Evolutionary conservation across 2,113 vertebrate genomes (phyloP).

Genomic region (Malurus cyaneus): DNA sequence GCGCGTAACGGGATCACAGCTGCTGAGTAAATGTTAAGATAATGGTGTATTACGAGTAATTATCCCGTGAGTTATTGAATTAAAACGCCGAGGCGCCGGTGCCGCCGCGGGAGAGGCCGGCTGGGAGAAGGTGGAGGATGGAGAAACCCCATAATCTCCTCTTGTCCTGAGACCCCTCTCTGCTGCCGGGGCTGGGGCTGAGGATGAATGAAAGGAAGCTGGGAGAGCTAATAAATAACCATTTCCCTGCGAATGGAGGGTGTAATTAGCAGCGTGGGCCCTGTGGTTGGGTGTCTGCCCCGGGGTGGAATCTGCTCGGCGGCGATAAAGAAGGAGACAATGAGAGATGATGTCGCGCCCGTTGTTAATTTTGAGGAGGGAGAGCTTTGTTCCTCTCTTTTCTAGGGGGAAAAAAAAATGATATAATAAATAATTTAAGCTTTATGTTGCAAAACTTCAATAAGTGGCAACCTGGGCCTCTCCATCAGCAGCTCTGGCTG

Average conservation of each 20-base stretch:
- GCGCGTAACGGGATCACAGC: conserved; percentile 53
- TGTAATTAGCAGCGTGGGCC: conserved; percentile 59
- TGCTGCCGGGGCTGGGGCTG: not conserved
- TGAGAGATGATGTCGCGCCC: conserved; percentile 4
- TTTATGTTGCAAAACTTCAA: conserved; percentile 25
- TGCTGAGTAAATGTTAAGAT: conserved; percentile 67
- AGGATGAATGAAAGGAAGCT: conserved; percentile 58
- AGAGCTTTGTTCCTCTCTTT: not conserved
- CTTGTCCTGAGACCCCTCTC: conserved; percentile 13
- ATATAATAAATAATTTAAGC: conserved; percentile 38
- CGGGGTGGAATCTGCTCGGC: conserved; percentile 50
- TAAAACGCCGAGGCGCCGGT: conserved; percentile 39
- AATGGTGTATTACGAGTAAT: conserved; percentile 72
- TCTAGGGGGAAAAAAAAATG: not conserved
- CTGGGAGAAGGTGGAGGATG: not conserved
- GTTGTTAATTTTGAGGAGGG: conserved; percentile 18
- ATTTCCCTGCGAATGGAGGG: conserved; percentile 59
- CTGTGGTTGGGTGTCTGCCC: conserved; percentile 43
- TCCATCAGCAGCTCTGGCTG: not conserved
- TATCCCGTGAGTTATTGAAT: conserved; percentile 69
- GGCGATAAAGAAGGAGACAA: conserved; percentile 42
- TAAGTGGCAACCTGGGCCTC: not conserved
- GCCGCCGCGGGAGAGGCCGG: not conserved
- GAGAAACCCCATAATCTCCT: conserved; percentile 12
- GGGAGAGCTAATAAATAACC: conserved; percentile 65